Conservation (phyloP, 2,797 vertebrate species). For the Megaceryle alcyon region DNA sequence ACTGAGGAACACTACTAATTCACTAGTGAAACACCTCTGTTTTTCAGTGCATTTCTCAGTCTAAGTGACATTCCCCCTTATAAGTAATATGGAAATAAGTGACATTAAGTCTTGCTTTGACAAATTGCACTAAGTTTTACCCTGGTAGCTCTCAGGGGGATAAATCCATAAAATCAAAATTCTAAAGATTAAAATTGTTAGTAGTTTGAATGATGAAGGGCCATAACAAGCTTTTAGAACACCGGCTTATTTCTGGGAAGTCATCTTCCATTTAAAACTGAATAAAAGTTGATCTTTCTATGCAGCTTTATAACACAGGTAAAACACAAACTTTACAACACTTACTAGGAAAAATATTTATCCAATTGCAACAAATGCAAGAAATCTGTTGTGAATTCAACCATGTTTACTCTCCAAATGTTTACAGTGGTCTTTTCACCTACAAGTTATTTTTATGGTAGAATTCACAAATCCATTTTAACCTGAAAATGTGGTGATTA, state of each 20-base stretch:
- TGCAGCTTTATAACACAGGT: background rate
- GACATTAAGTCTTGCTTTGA: background rate
- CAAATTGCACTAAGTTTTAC: background rate
- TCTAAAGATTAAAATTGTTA: background rate
- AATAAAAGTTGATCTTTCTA: background rate
- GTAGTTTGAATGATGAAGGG: background rate
- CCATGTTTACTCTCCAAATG: rapidly evolving
- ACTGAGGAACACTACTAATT: background rate
- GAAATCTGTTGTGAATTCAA: background rate
- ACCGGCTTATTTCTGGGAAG: background rate
- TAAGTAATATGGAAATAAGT: background rate
- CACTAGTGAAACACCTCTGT: background rate
- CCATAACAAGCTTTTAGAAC: background rate
- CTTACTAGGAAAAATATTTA: background rate
- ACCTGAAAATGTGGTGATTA: background rate
- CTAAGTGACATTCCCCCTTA: background rate
- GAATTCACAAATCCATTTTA: background rate
- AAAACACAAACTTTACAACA: background rate
- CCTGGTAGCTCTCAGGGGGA: background rate
- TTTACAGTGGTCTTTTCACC: background rate
- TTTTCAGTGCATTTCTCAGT: background rate
- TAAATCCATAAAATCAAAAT: background rate
- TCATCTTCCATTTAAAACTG: background rate
- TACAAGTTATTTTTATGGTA: background rate
- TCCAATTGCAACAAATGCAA: background rate